Evolutionary conservation across 2,113 vertebrate species (phyloP).

Genomic region (Jacana jacana): DNA sequence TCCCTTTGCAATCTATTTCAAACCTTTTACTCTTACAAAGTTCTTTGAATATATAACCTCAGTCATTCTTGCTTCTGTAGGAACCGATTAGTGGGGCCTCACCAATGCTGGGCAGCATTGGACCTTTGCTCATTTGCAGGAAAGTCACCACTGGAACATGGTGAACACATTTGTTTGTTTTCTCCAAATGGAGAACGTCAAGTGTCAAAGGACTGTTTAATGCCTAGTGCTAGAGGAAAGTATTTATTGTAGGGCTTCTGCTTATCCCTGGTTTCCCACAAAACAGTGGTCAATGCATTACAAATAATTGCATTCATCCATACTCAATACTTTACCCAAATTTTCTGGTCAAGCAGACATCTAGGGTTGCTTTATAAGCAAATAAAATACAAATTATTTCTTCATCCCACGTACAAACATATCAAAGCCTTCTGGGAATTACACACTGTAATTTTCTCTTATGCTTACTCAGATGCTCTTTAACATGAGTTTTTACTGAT

Average conservation of each 20-base stretch:
- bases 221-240: not conserved
- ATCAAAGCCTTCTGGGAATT: not conserved
- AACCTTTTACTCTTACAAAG: not conserved
- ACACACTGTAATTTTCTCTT: not conserved
- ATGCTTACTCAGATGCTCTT: not conserved
- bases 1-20: not conserved
- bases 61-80: not conserved
- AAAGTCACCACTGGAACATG: not conserved
- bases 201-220: not conserved
- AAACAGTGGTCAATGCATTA: not conserved
- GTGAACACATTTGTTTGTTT: not conserved
- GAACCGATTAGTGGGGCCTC: not conserved
- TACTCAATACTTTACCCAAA: not conserved
- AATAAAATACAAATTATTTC: not conserved
- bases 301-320: not conserved
- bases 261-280: not conserved
- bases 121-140: not conserved
- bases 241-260: not conserved
- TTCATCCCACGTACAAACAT: not conserved
- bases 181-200: not conserved
- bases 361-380: not conserved
- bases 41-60: not conserved
- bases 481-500: not conserved
- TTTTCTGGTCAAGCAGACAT: not conserved
- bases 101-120: not conserved